Percentiles rank a stretch among this genome's conserved stretches.
phyloP scores from a whole-genome alignment of 2,113 vertebrate species.

The Colinus virginianus region DNA sequence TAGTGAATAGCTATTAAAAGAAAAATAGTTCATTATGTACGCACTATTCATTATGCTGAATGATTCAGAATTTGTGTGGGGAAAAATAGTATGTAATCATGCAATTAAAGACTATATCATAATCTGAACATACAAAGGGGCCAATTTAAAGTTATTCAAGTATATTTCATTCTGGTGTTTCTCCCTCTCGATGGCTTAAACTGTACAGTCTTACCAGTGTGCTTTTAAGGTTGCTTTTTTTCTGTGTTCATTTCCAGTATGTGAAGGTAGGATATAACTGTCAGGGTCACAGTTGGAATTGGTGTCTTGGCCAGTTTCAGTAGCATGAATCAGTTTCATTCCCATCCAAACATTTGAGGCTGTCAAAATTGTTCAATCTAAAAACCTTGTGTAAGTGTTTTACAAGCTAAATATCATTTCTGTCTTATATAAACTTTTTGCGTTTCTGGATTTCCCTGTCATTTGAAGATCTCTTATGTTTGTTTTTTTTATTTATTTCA shows the following conservation, averaged over 20 bases:
- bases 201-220: background rate
- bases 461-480: background rate
- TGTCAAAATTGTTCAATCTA: slow-evolving; percentile 1
- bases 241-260: background rate
- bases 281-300: background rate
- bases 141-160: slow-evolving; percentile 5
- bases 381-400: background rate
- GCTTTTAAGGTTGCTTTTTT: background rate
- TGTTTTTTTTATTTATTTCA: background rate
- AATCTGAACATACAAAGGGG: slow-evolving; percentile 9
- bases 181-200: background rate
- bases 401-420: background rate
- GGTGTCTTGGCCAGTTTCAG: background rate
- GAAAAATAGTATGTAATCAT: slow-evolving; percentile 35
- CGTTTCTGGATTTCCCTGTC: background rate
- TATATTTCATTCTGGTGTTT: background rate
- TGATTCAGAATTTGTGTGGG: slow-evolving; percentile 23
- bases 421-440: background rate
- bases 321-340: background rate
- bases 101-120: slow-evolving; percentile 30
- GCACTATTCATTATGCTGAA: slow-evolving; percentile 6
- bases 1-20: background rate
- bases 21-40: slow-evolving; percentile 32
- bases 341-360: background rate
- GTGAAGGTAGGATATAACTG: background rate